Percentiles rank a stretch among this genome's conserved stretches.
phyloP scores from a whole-genome alignment of 1,140 invertebrate species.

The Heliconius eleuchia region DNA sequence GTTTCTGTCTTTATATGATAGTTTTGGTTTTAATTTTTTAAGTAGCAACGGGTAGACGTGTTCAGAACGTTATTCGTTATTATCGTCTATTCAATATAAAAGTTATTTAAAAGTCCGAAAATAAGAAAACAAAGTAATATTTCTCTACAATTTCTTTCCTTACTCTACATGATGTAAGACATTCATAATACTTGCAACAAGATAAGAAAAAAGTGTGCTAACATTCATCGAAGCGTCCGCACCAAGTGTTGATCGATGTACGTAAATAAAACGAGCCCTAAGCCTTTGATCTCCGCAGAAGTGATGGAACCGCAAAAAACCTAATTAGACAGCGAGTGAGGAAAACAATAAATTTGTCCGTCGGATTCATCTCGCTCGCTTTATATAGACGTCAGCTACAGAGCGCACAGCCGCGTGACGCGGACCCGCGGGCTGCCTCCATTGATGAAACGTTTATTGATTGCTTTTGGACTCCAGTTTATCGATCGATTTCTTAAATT shows the following conservation, averaged over 20 bases:
- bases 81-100: too few relatives aligned
- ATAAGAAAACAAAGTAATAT: neutral
- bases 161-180: neutral
- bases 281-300: constrained; percentile 19
- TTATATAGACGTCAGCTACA: constrained; percentile 68
- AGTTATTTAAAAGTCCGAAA: neutral
- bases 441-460: constrained; percentile 5
- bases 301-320: constrained; percentile 26
- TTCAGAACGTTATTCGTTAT: too few relatives aligned
- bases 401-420: too few relatives aligned
- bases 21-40: too few relatives aligned
- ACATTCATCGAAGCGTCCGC: neutral
- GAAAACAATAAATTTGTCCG: constrained; percentile 44
- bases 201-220: neutral
- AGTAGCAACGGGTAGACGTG: too few relatives aligned
- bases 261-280: neutral
- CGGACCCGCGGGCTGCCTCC: constrained; percentile 6
- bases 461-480: neutral
- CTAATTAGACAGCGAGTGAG: constrained; percentile 33
- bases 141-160: neutral
- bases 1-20: too few relatives aligned
- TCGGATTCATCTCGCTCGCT: constrained; percentile 55
- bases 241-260: neutral
- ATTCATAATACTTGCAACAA: neutral
- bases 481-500: neutral